Evolutionary conservation across 2,797 vertebrate species (phyloP).

Genomic region (Premnoplex brunnescens): DNA sequence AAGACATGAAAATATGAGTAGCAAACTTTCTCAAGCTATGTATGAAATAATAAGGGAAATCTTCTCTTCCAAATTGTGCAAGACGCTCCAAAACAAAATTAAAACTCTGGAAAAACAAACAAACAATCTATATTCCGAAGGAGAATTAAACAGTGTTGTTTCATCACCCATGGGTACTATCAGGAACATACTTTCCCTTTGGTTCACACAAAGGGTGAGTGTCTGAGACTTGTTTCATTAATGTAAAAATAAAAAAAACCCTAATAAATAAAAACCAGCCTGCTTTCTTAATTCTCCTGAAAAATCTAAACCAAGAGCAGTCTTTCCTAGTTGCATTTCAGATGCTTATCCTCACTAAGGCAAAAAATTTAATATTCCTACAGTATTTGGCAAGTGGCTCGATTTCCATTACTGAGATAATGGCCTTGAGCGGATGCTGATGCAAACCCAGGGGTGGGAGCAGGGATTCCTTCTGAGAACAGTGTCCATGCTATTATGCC

Average conservation of each 20-base stretch:
- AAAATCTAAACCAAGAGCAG: not conserved
- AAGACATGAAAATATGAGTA: conserved; percentile 10
- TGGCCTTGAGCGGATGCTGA: not conserved
- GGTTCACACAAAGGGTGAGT: not conserved
- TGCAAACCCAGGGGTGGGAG: not conserved
- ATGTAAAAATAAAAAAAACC: not conserved
- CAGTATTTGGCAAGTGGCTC: not conserved
- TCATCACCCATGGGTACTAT: not conserved
- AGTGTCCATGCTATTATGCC: not conserved
- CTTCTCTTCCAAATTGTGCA: not conserved
- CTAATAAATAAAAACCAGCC: not conserved
- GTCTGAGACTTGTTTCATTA: not conserved
- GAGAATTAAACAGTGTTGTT: not conserved
- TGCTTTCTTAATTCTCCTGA: not conserved
- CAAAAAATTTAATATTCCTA: not conserved
- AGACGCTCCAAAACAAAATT: not conserved
- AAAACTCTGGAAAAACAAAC: not conserved
- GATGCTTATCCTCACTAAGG: not conserved
- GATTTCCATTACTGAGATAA: not conserved
- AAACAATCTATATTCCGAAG: not conserved
- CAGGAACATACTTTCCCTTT: not conserved
- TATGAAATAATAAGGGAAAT: not conserved
- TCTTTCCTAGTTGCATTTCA: not conserved
- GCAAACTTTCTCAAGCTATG: not conserved
- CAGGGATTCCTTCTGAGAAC: not conserved